Evolutionary conservation across 2,797 vertebrate genomes (phyloP).

Genomic region (Phataginus tricuspis): DNA sequence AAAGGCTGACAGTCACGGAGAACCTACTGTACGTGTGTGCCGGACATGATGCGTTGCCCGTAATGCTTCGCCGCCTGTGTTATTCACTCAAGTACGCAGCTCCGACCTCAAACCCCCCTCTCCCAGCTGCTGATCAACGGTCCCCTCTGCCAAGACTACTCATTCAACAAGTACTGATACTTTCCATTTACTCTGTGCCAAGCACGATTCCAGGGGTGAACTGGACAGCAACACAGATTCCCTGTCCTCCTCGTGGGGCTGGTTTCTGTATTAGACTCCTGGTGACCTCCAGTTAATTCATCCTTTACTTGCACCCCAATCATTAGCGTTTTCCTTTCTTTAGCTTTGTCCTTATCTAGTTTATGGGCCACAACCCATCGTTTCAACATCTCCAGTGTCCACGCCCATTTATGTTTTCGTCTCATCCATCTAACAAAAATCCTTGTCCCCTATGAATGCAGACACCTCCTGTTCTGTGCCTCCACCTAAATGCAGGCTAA

Average conservation of each 20-base stretch:
- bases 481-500: background rate
- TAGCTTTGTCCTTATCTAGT: background rate
- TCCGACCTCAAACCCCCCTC: background rate
- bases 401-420: background rate
- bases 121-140: background rate
- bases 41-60: background rate
- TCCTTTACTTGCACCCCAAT: background rate
- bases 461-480: background rate
- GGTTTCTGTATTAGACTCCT: background rate
- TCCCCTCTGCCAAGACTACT: background rate
- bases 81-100: background rate
- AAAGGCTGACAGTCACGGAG: background rate
- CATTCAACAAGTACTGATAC: background rate
- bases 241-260: background rate
- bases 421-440: background rate
- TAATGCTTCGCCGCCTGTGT: background rate
- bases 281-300: background rate
- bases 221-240: background rate
- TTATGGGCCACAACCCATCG: background rate
- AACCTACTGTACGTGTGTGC: background rate
- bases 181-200: background rate
- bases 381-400: background rate
- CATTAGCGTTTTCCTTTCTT: background rate
- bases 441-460: background rate
- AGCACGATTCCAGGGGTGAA: background rate